Percentiles rank a stretch among this genome's conserved stretches.
These are phyloP conservation scores for Hormiphora californensis DNA, from an alignment of 37 sponge, comb jelly and placozoan species.

Conservation along the genomic window DNA sequence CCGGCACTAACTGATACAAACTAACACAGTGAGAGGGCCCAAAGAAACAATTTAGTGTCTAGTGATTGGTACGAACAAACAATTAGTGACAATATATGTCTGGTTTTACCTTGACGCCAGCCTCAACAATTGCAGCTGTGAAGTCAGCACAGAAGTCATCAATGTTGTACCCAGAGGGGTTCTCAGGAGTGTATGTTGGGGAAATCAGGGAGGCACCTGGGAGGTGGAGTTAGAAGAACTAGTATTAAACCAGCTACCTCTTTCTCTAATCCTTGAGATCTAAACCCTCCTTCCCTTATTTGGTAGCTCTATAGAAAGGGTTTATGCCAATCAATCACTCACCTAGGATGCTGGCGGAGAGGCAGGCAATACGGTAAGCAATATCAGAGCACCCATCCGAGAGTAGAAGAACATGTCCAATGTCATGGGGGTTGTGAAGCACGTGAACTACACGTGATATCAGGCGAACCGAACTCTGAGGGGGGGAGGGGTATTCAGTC, in stretches of 20 bases:
- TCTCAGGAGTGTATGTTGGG: slow-evolving; percentile 45
- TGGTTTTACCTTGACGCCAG: slow-evolving; percentile 53
- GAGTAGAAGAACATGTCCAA: slow-evolving; percentile 42
- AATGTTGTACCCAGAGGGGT: neutral
- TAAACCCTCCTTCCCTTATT: too few relatives aligned
- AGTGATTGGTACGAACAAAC: too few relatives aligned
- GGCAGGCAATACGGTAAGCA: neutral
- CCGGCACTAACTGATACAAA: too few relatives aligned
- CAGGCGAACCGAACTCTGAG: slow-evolving; percentile 30
- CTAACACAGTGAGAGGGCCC: too few relatives aligned
- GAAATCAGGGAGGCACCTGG: slow-evolving; percentile 36
- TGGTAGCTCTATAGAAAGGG: too few relatives aligned
- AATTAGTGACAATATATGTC: too few relatives aligned
- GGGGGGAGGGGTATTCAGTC: neutral
- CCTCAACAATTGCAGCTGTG: slow-evolving; percentile 42
- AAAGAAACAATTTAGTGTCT: too few relatives aligned
- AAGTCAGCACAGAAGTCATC: slow-evolving; percentile 52
- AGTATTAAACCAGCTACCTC: neutral
- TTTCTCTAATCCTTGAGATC: too few relatives aligned
- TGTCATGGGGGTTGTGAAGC: slow-evolving; percentile 47
- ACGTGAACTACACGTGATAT: slow-evolving; percentile 42
- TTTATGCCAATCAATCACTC: neutral
- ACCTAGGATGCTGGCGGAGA: slow-evolving; percentile 52
- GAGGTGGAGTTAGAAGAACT: neutral
- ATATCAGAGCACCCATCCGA: slow-evolving; percentile 50